Evolutionary conservation across 2,113 vertebrate species (phyloP).

Genomic region (Syngnathus floridae): DNA sequence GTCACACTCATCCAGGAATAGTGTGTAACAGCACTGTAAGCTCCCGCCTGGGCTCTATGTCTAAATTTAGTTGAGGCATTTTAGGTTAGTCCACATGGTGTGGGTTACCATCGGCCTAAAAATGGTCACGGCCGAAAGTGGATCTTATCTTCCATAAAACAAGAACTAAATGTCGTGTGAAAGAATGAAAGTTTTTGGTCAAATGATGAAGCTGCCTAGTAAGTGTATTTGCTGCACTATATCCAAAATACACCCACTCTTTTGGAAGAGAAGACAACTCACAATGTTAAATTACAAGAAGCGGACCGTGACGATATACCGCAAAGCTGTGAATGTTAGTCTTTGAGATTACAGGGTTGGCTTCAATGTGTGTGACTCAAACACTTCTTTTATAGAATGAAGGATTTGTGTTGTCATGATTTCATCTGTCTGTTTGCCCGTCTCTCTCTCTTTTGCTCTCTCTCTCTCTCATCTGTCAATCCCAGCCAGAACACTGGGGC

Average conservation of each 20-base stretch:
- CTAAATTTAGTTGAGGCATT: conserved; percentile 66
- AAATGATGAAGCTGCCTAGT: background rate
- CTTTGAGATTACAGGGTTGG: conserved; percentile 10
- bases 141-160: conserved; percentile 33
- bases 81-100: conserved; percentile 47
- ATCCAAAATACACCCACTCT: conserved; percentile 3
- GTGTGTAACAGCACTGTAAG: conserved; percentile 48
- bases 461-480: conserved; percentile 20
- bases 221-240: background rate
- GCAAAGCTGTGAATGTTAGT: conserved; percentile 7
- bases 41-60: conserved; percentile 30
- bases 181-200: background rate
- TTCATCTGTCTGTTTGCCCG: background rate
- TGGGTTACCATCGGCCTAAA: conserved; percentile 59
- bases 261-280: background rate
- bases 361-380: conserved; percentile 11
- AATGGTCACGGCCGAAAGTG: conserved; percentile 51
- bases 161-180: conserved; percentile 5
- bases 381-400: background rate
- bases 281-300: background rate
- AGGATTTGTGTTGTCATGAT: conserved; percentile 4
- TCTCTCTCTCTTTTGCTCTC: conserved; percentile 6
- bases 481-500: conserved; percentile 87
- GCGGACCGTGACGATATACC: background rate
- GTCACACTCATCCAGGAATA: conserved; percentile 54